Conservation (phyloP, 2,113 vertebrate species). For the Pseudopodoces humilis region DNA sequence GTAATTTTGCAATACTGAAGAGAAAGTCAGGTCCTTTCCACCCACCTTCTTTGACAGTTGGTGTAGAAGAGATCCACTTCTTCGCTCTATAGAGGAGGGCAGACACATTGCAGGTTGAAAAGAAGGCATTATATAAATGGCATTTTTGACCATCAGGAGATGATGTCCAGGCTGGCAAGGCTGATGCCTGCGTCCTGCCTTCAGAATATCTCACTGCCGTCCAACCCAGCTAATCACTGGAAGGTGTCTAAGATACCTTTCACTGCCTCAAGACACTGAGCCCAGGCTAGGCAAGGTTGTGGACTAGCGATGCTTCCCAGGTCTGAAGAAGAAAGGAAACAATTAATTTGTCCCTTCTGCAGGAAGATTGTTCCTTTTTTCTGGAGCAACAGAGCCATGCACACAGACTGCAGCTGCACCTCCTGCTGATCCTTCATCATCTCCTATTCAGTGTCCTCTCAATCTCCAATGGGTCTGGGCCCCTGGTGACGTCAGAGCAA, state of each 20-base stretch:
- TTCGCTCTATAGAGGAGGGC: neutral
- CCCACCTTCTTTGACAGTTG: neutral
- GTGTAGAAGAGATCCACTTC: neutral
- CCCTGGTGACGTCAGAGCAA: neutral
- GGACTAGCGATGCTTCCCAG: neutral
- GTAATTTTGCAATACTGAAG: neutral
- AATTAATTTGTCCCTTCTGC: neutral
- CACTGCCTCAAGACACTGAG: neutral
- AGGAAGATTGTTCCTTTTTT: neutral
- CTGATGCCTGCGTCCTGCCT: neutral
- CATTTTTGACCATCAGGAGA: neutral
- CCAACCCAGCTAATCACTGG: neutral
- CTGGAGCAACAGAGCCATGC: neutral
- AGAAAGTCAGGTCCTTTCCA: neutral
- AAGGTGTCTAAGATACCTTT: neutral
- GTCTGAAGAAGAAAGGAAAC: neutral
- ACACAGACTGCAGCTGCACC: neutral
- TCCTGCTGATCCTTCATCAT: neutral
- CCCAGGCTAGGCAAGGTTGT: neutral
- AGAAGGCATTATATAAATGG: neutral
- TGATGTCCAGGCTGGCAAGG: neutral
- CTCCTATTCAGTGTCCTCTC: neutral
- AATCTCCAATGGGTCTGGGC: neutral
- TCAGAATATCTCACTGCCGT: neutral
- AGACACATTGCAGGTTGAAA: neutral